phyloP scores from a whole-genome alignment of 2,888 invertebrate genomes.

The Coremacera marginata region DNA sequence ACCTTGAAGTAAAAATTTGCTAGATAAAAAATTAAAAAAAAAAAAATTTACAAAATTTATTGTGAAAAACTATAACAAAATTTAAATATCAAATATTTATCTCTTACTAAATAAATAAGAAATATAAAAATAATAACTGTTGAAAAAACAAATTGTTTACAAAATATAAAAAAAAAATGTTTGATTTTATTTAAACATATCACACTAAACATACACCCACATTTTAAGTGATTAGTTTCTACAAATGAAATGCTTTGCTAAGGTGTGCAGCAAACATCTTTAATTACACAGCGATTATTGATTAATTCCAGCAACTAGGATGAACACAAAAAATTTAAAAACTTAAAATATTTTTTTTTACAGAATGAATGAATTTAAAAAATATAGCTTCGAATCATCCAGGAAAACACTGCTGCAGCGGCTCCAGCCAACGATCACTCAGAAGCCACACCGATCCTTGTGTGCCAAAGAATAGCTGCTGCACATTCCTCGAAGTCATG shows the following conservation, averaged over 20 bases:
- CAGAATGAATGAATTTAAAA: background rate
- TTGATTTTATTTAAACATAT: background rate
- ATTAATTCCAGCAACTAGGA: too few relatives aligned
- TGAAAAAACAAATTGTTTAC: constrained; percentile 14
- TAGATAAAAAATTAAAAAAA: background rate
- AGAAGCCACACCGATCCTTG: constrained; percentile 63
- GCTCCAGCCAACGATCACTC: constrained; percentile 60
- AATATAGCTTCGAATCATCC: constrained; percentile 32
- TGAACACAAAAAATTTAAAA: too few relatives aligned
- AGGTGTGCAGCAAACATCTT: background rate
- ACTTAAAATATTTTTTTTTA: background rate
- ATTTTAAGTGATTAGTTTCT: constrained; percentile 15
- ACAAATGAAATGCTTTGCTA: constrained; percentile 17
- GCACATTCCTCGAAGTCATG: constrained; percentile 63
- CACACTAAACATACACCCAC: background rate
- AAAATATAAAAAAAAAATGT: background rate
- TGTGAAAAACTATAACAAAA: background rate
- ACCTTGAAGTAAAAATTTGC: background rate
- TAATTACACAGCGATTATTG: background rate
- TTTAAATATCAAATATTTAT: background rate
- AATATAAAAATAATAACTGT: background rate
- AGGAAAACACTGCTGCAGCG: constrained; percentile 62
- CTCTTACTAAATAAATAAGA: background rate
- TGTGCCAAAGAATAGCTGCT: constrained; percentile 63
- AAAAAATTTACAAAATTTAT: background rate